phyloP scores from a whole-genome alignment of 2,113 vertebrate genomes.

The Ptilonorhynchus violaceus region DNA sequence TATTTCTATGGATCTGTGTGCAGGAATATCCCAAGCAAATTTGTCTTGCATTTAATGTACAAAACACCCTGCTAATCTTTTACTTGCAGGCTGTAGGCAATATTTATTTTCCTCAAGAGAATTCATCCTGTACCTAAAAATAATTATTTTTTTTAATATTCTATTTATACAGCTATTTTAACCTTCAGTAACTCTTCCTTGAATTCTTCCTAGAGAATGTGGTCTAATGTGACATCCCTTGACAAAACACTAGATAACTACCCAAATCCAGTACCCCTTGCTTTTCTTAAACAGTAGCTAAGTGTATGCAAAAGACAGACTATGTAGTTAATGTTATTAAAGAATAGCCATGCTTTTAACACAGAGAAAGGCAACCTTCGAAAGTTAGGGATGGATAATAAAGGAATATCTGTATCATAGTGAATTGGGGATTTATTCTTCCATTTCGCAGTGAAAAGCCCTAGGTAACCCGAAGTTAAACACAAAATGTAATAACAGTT shows the following conservation, averaged over 20 bases:
- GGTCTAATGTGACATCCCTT: background rate
- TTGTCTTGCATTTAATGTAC: background rate
- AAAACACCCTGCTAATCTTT: background rate
- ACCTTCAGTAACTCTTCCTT: background rate
- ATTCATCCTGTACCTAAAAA: background rate
- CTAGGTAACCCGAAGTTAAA: background rate
- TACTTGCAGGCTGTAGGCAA: background rate
- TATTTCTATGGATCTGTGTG: background rate
- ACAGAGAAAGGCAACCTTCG: background rate
- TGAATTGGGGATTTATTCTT: background rate
- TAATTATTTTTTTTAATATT: background rate
- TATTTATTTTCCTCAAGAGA: background rate
- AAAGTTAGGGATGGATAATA: background rate
- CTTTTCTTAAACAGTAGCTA: background rate
- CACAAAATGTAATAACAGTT: background rate
- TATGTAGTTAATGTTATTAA: background rate
- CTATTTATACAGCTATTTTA: background rate
- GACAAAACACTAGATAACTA: background rate
- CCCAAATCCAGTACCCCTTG: background rate
- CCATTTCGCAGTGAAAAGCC: background rate
- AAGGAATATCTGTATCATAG: background rate
- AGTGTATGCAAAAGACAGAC: background rate
- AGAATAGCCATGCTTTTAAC: background rate
- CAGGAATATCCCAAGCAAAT: background rate
- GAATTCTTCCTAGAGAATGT: background rate